These are phyloP conservation scores for Sphaerophoria taeniata DNA, from an alignment of 2,888 invertebrate genomes.

Conservation along the genomic window DNA sequence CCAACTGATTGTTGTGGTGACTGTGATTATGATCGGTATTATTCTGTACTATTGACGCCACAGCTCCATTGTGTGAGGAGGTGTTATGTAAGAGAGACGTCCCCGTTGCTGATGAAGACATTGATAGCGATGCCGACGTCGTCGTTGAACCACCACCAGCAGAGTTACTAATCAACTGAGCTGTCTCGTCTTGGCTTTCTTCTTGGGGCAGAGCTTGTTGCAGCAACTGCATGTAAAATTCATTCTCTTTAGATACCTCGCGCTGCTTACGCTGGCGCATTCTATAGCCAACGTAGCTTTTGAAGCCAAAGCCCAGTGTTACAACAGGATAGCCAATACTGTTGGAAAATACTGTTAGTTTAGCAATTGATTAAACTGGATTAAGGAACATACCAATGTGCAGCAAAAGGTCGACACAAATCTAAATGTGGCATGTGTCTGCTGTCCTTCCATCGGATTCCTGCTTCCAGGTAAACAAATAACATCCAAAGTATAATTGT, in stretches of 20 bases:
- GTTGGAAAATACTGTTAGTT: conserved; percentile 67
- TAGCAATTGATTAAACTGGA: not conserved
- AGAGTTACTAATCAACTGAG: conserved; percentile 34
- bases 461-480: conserved; percentile 97
- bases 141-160: conserved; percentile 58
- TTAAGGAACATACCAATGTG: conserved; percentile 89
- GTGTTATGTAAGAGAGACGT: conserved; percentile 61
- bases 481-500: conserved; percentile 96
- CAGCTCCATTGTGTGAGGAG: conserved; percentile 66
- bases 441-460: conserved; percentile 92
- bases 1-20: conserved; percentile 67
- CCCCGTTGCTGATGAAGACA: conserved; percentile 70
- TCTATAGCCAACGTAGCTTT: conserved; percentile 95
- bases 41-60: conserved; percentile 50
- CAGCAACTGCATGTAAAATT: conserved; percentile 96
- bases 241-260: conserved; percentile 97
- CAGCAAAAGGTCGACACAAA: conserved; percentile 97
- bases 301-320: conserved; percentile 97
- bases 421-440: conserved; percentile 94
- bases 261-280: conserved; percentile 95
- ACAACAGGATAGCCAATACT: conserved; percentile 97
- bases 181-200: conserved; percentile 78
- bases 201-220: conserved; percentile 93
- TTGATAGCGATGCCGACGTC: conserved; percentile 64
- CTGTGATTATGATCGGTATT: conserved; percentile 65